Evolutionary conservation across 2,888 invertebrate species (phyloP).

Genomic region (Brachyptera putata): DNA sequence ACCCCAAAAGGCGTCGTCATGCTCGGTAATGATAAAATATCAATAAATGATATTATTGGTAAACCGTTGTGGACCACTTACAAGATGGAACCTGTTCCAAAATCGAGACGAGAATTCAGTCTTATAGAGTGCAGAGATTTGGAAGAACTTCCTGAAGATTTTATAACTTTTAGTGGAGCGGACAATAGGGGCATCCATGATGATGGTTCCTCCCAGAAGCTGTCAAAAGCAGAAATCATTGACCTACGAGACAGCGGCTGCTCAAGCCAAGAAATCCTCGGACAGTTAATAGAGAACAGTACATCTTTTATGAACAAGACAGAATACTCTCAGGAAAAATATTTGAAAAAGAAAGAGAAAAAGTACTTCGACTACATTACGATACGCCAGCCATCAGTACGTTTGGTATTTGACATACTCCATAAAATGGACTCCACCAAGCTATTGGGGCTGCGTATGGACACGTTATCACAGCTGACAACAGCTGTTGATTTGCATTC

Average conservation of each 20-base stretch:
- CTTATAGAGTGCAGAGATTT: constrained; percentile 49
- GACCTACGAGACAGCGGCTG: constrained; percentile 70
- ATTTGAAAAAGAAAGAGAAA: constrained; percentile 89
- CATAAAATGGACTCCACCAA: constrained; percentile 73
- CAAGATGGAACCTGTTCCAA: constrained; percentile 62
- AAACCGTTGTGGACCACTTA: constrained; percentile 70
- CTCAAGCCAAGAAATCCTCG: constrained; percentile 79
- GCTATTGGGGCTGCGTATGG: constrained; percentile 73
- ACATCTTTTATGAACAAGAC: constrained; percentile 87
- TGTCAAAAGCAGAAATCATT: constrained; percentile 79
- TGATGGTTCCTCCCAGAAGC: constrained; percentile 72
- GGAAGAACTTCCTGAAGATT: constrained; percentile 56
- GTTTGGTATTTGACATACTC: constrained; percentile 79
- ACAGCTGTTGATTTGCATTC: constrained; percentile 75
- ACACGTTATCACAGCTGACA: constrained; percentile 85
- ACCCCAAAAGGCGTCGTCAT: constrained; percentile 57
- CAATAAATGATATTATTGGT: constrained; percentile 62
- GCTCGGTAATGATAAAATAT: constrained; percentile 66
- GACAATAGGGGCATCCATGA: constrained; percentile 85
- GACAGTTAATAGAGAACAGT: constrained; percentile 83
- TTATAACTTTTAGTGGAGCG: constrained; percentile 64
- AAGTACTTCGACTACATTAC: constrained; percentile 85
- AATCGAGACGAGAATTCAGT: constrained; percentile 50
- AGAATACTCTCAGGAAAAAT: constrained; percentile 89
- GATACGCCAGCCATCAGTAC: constrained; percentile 73